Evolutionary conservation across 2,888 invertebrate genomes (phyloP), one percentile per base, ranked within the genome.

Genomic region (Drosophila helvetica): DNA sequence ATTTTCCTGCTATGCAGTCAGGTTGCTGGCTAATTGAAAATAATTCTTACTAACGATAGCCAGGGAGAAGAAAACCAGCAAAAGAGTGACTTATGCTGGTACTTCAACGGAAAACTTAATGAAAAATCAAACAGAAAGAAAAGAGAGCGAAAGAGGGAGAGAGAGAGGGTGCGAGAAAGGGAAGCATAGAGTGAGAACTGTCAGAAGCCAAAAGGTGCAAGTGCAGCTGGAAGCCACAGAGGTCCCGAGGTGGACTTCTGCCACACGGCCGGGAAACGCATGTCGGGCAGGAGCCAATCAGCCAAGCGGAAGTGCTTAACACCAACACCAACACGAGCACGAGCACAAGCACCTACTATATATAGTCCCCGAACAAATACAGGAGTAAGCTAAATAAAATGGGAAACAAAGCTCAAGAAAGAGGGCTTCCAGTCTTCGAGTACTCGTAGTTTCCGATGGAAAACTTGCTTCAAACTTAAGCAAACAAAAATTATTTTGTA

Each of bases 231-330:
- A 45, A 63, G 53, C 82, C 65, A 45, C 17, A 46, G 27, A 52
- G 46, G 15, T 25, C 25, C 2, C 18, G 27, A 10, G 33, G 46
- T n/a, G 18, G 17, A 62, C 61, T 27, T 18, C 61, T 47, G 58
- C 52, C 51, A 43, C 17, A 12, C 22, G 50, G 18, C 45, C 15
- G 52, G 57, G 54, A 52, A 85, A 71, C 70, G 86, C 88, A 87
- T 85, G 88, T 81, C 82, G 74, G 65, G 57, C 56, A 72, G 62
- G 70, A 86, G 87, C 46, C 56, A 46, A 68, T 75, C 83, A 77
- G 75, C 73, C 33, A 74, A 75, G 66, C 80, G 87, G 88, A 88
- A 86, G 75, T 79, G 77, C 88, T 85, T 85, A 86, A 72, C 80
- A 86, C 75, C 69, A 85, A 79, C 74, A 79, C 48, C 52, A 60